Base-by-base conservation (phyloP, 2,113 vertebrate genomes). In the Rhea pennata region DNA sequence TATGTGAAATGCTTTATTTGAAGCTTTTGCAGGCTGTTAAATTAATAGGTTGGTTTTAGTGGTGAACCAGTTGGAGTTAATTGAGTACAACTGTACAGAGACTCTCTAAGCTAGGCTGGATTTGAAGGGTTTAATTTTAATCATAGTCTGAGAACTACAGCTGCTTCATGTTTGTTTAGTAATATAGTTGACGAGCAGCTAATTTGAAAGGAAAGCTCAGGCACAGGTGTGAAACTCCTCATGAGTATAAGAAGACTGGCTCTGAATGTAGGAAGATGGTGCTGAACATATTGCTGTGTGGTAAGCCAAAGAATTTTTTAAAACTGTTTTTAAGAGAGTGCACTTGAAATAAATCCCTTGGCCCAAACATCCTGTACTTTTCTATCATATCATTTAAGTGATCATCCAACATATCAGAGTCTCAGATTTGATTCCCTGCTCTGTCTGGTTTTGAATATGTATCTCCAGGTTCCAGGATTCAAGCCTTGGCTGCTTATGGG, bases 121-220 rank as follows among this genome's bases (percentile, higher is more conserved):
- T 97, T 97, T 97, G 85, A 93, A 89, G 88, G 96, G 96, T 95
- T 93, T 96, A 97, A 95, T 95, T 95, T 92, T 97, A 96, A 94
- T 91, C 48, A 56, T 84, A 77, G 88, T 90, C 89, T 92, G 80
- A 96, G 74, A 65, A 53, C 84, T 97, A 94, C 92, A 97, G 95
- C 96, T 98, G 97, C 93, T 97, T 90, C 93, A 56, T 97, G 90
- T 97, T 98, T 97, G 94, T 96, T 98, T 98, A 97, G 93, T 96
- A 95, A 95, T 84, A 96, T 96, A 96, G 83, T 89, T 97, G 96
- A 97, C 93, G 91, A 98, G 76, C 77, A 90, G 90, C 92, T 97
- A 96, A 97, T 97, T 84, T 92, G 95, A 94, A 87, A 93, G 89
- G 95, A 92, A 97, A 92, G 58, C 76, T 81, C 58, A 84, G 82